These are phyloP conservation scores for Drosophila nasuta DNA, from an alignment of 1,140 invertebrate genomes.

Conservation along the genomic window DNA sequence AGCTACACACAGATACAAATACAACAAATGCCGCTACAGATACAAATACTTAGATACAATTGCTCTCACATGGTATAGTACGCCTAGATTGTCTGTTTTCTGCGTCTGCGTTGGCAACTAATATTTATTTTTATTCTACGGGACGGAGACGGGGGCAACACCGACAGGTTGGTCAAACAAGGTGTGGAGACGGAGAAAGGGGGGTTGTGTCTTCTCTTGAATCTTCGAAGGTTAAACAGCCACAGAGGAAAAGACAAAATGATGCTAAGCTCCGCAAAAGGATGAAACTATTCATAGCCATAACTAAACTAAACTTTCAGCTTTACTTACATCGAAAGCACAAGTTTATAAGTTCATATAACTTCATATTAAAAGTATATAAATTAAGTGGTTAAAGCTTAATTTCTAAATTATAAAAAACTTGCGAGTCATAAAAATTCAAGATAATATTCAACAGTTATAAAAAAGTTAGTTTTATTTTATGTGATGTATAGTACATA, in stretches of 20 bases:
- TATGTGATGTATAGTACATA: no score
- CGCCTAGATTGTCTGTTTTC: slow-evolving; percentile 20
- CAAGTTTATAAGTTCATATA: not conserved
- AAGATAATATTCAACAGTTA: no score
- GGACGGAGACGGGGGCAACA: slow-evolving; percentile 10
- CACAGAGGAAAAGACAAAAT: slow-evolving; percentile 10
- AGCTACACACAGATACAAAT: slow-evolving; percentile 4
- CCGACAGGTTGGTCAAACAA: not conserved
- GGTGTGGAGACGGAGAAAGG: not conserved
- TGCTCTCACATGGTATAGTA: slow-evolving; percentile 18
- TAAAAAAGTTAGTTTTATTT: no score
- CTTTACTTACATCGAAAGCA: not conserved
- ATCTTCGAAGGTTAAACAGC: slow-evolving; percentile 28
- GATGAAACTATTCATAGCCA: not conserved
- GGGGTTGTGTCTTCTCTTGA: not conserved
- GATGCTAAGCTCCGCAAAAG: slow-evolving; percentile 3
- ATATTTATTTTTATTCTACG: slow-evolving; percentile 52
- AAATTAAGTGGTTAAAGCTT: not conserved
- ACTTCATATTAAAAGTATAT: not conserved
- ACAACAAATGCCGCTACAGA: not conserved
- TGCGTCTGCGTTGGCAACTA: slow-evolving; percentile 45
- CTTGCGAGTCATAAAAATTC: no score
- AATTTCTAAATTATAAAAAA: no score
- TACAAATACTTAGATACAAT: slow-evolving; percentile 35
- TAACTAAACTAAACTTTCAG: not conserved